phyloP scores from a whole-genome alignment of 53 echinoderm and acorn worm genomes.

The Echinometra lucunter region DNA sequence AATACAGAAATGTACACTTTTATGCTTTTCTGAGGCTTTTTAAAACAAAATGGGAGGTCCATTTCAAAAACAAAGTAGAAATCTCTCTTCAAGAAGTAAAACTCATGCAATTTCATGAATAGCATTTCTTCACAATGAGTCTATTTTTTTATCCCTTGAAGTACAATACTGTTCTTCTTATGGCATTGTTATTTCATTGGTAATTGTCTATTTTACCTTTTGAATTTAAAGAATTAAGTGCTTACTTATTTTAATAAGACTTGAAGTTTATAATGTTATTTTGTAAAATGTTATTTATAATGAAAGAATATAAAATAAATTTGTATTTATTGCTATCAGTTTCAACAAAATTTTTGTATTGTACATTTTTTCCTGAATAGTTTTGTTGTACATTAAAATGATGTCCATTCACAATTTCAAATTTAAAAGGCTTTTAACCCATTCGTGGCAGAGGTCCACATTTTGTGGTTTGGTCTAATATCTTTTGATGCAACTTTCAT shows the following conservation, averaged over 20 bases:
- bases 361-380: neutral
- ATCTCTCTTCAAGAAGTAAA: neutral
- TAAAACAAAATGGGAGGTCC: neutral
- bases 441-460: too few species aligned
- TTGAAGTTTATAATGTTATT: neutral
- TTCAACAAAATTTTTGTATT: neutral
- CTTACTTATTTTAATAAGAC: neutral
- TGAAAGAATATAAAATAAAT: slow-evolving; percentile 32
- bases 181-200: neutral
- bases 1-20: too few species aligned
- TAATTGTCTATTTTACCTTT: neutral
- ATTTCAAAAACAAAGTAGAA: neutral
- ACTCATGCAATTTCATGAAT: neutral
- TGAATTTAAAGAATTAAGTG: neutral
- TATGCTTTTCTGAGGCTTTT: too few species aligned
- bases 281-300: slow-evolving; percentile 28
- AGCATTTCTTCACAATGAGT: neutral
- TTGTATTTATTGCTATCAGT: slow-evolving; percentile 10
- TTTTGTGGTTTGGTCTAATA: too few species aligned
- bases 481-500: too few species aligned
- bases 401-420: too few species aligned
- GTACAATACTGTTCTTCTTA: neutral
- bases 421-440: too few species aligned
- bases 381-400: too few species aligned
- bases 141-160: neutral